Evolutionary conservation across 2,113 vertebrate species (phyloP).

Genomic region (Spheniscus mendiculus): DNA sequence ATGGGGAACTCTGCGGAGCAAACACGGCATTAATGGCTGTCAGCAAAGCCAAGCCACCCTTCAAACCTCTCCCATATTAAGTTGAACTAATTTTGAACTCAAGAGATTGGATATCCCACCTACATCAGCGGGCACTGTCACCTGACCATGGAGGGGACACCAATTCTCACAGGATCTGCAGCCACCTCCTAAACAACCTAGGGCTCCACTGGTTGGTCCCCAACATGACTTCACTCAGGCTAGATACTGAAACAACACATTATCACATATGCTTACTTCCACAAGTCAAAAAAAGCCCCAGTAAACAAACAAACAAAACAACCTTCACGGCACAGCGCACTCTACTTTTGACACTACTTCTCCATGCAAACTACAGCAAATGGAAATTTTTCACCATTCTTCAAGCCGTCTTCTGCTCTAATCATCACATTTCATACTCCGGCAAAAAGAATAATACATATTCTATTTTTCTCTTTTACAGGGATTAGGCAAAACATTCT

Average conservation of each 20-base stretch:
- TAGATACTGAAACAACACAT: background rate
- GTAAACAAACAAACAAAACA: background rate
- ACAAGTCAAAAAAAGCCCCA: background rate
- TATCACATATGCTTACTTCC: background rate
- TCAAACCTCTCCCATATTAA: background rate
- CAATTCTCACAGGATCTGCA: background rate
- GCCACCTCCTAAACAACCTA: background rate
- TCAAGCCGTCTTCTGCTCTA: background rate
- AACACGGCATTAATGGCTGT: rapidly evolving
- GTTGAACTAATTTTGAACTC: constrained; percentile 37
- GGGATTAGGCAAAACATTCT: background rate
- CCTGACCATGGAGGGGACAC: background rate
- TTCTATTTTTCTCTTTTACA: background rate
- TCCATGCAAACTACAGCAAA: background rate
- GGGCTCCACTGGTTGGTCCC: background rate
- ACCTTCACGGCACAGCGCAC: background rate
- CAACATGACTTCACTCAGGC: rapidly evolving
- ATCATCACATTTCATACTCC: background rate
- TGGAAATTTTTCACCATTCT: background rate
- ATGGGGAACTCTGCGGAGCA: rapidly evolving
- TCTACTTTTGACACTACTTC: background rate
- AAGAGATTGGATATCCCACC: constrained; percentile 32
- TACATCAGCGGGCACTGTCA: background rate
- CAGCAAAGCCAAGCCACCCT: background rate
- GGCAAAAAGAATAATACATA: background rate